These are phyloP conservation scores for Drosophila diplacantha DNA, from an alignment of 2,888 invertebrate species.

Conservation along the genomic window DNA sequence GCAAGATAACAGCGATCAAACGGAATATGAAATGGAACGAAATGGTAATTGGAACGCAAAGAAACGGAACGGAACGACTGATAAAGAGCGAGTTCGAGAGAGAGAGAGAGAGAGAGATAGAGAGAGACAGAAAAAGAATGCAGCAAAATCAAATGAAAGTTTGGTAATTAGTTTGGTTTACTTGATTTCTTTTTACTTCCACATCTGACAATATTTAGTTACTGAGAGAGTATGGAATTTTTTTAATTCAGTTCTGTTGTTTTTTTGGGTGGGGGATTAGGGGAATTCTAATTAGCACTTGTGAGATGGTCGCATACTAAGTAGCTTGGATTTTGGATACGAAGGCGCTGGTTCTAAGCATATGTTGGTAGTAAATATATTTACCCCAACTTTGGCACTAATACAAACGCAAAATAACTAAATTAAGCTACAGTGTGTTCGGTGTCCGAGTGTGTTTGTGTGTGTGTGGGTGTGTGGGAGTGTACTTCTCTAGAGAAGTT, in stretches of 20 bases:
- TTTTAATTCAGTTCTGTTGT: constrained; percentile 44
- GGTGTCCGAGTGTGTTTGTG: constrained; percentile 20
- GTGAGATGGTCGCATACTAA: constrained; percentile 78
- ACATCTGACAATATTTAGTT: constrained; percentile 14
- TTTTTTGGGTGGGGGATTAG: constrained; percentile 14
- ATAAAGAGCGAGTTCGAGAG: constrained; percentile 28
- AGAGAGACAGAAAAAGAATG: constrained; percentile 45
- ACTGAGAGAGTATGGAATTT: constrained; percentile 19
- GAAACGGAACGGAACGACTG: constrained; percentile 12
- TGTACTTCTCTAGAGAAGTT: constrained; percentile 29
- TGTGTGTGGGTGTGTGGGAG: not conserved
- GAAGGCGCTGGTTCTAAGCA: constrained; percentile 33
- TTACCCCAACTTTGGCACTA: constrained; percentile 34
- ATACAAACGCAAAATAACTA: constrained; percentile 35
- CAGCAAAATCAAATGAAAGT: constrained; percentile 49
- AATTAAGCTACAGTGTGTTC: constrained; percentile 30
- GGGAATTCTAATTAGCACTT: constrained; percentile 77
- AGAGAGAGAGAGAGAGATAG: constrained; percentile 40
- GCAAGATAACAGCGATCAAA: constrained; percentile 5
- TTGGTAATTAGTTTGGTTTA: constrained; percentile 37
- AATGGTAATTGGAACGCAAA: constrained; percentile 26
- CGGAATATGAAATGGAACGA: constrained; percentile 23
- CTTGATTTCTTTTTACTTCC: constrained; percentile 26
- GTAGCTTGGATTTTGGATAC: constrained; percentile 47
- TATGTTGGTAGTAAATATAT: constrained; percentile 23